Evolutionary conservation across 2,113 vertebrate genomes (phyloP), one percentile per base, ranked within the genome.

Genomic region (Aplodontia rufa): DNA sequence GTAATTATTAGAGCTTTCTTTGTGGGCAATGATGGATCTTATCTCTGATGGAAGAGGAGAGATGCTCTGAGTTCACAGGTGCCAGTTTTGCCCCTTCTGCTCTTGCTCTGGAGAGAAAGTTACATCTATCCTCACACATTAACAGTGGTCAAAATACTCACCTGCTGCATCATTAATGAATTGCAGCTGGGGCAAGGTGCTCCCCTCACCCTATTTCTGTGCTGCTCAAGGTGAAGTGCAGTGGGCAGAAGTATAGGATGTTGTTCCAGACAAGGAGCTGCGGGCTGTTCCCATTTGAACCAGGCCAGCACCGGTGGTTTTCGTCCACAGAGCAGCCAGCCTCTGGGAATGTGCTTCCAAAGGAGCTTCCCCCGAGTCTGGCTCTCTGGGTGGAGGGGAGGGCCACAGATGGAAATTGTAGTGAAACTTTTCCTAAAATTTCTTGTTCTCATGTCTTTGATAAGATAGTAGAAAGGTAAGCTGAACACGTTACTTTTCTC

Each of bases 401-500:
- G n/a, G 19, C 9, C 17, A 6, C 40, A 47, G 49, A 30, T 45
- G 28, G 71, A 87, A 66, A 87, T 84, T 4, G 16, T 35, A n/a
- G 14, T 6, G 17, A 20, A 62, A 37, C 49, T 40, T 26, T 24
- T 81, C 68, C 42, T 64, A 12, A 42, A 45, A 80, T 90, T 68
- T 82, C 19, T 35, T 45, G 19, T 60, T 93, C 76, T 32, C 74
- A 5, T 64, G 71, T 51, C 78, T 95, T 90, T 91, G n/a, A 37
- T 40, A 35, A 96, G 58, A 69, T 79, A 47, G n/a, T 69, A 75
- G 55, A 75, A 95, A 85, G 35, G 37, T 74, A 72, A 92, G 71
- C 49, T 82, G 68, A 86, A 90, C n/a, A 19, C 19, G 26, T 78
- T 87, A 30, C 40, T 69, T 80, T 84, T 72, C 40, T 53, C 5